Conservation (phyloP, 2,113 vertebrate genomes). For the Prunella himalayana region DNA sequence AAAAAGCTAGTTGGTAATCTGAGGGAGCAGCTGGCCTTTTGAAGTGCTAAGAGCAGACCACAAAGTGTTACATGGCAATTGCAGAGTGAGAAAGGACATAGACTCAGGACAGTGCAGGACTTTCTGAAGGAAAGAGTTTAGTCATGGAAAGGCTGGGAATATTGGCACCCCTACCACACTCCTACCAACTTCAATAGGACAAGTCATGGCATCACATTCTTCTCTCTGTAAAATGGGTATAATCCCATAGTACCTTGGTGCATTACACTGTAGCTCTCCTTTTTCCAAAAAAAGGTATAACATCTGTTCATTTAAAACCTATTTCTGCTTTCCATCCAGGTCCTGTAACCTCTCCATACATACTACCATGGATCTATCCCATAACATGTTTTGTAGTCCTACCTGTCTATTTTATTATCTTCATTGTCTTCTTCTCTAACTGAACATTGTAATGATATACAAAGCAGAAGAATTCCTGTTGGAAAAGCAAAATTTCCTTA, state of each 20-base stretch:
- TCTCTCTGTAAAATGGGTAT: neutral
- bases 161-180: neutral
- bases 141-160: neutral
- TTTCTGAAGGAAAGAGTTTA: neutral
- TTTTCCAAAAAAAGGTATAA: neutral
- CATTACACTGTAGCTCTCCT: neutral
- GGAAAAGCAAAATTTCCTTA: neutral
- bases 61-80: neutral
- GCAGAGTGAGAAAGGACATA: neutral
- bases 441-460: neutral
- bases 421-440: neutral
- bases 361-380: neutral
- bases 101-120: neutral
- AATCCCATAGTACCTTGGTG: neutral
- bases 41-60: neutral
- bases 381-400: neutral
- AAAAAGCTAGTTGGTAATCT: neutral
- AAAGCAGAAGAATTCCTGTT: neutral
- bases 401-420: neutral
- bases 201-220: neutral
- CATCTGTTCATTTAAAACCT: neutral
- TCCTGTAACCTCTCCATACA: neutral
- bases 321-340: neutral
- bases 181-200: neutral
- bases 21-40: conserved; percentile 3